A percentile compares a stretch with the other conserved stretches of the same genome.
These are phyloP conservation scores for Sycophaga agraensis DNA, from an alignment of 1,140 invertebrate genomes.

Conservation along the genomic window DNA sequence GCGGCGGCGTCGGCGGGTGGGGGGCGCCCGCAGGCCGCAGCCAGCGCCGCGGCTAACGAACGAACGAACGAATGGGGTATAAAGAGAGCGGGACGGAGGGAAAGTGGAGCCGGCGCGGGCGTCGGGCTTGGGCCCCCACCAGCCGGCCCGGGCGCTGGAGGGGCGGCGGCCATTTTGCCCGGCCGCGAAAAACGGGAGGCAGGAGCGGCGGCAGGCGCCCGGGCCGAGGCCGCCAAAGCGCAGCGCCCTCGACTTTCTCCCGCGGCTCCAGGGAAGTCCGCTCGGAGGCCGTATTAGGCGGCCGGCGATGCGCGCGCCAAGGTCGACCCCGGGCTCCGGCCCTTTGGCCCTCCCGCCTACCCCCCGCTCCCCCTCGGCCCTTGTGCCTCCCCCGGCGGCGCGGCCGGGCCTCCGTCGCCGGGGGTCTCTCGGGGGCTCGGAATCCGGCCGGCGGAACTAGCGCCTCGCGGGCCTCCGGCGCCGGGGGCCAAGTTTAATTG, in stretches of 20 bases:
- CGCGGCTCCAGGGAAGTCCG: constrained; percentile 31
- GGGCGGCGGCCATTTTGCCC: constrained; percentile 58
- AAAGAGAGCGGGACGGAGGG: constrained; percentile 56
- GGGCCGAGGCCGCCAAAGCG: constrained; percentile 29
- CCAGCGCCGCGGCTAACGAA: constrained; percentile 42
- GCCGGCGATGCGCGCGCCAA: too few species aligned
- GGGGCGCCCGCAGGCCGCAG: constrained; percentile 32
- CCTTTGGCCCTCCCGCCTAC: neutral
- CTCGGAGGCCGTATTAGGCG: neutral
- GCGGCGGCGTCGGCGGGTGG: neutral
- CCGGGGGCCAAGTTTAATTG: constrained; percentile 21
- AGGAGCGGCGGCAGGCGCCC: constrained; percentile 19
- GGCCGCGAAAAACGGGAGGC: constrained; percentile 54
- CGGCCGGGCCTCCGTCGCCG: too few species aligned
- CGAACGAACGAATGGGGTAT: constrained; percentile 51
- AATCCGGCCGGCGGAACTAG: too few species aligned
- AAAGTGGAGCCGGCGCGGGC: constrained; percentile 51
- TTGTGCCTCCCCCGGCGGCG: too few species aligned
- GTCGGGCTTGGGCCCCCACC: neutral
- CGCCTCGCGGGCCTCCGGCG: neutral
- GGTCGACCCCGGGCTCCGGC: too few species aligned
- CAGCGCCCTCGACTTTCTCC: too few species aligned
- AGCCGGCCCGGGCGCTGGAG: constrained; percentile 33
- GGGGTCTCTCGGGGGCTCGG: too few species aligned
- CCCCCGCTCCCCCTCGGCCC: neutral